Percentiles rank a stretch among this genome's conserved stretches.
phyloP scores from a whole-genome alignment of 1,140 invertebrate species.

The Solenopsis fugax region DNA sequence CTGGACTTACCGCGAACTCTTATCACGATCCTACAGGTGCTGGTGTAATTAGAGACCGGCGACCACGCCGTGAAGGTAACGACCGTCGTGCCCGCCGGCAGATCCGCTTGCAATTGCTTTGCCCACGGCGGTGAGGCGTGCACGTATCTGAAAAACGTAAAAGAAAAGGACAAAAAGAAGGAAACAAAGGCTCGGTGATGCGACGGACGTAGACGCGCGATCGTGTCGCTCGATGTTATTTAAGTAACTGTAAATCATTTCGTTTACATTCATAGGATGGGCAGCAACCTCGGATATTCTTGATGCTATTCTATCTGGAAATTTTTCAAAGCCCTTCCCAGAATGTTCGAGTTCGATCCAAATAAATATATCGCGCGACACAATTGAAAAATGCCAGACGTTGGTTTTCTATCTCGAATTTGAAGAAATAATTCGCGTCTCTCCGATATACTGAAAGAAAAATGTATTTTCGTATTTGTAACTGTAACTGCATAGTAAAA shows the following conservation, averaged over 20 bases:
- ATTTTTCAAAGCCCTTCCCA: background rate
- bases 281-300: background rate
- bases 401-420: background rate
- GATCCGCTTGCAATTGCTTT: constrained; percentile 88
- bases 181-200: background rate
- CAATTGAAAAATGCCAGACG: background rate
- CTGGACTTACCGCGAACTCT: constrained; percentile 87
- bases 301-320: background rate
- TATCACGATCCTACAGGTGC: constrained; percentile 89
- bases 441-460: background rate
- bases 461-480: no score
- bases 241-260: background rate
- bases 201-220: background rate
- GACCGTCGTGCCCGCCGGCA: constrained; percentile 88
- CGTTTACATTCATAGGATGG: background rate
- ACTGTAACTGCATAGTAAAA: no score
- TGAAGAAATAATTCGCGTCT: background rate
- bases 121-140: constrained; percentile 89
- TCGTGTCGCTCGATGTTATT: background rate
- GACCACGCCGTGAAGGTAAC: constrained; percentile 89
- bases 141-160: constrained; percentile 86
- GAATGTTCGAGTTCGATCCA: background rate
- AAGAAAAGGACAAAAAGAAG: background rate
- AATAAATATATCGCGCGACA: background rate
- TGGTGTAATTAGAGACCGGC: constrained; percentile 87